These are phyloP conservation scores for Casuarius casuarius DNA, from an alignment of 2,113 vertebrate species.

Conservation along the genomic window DNA sequence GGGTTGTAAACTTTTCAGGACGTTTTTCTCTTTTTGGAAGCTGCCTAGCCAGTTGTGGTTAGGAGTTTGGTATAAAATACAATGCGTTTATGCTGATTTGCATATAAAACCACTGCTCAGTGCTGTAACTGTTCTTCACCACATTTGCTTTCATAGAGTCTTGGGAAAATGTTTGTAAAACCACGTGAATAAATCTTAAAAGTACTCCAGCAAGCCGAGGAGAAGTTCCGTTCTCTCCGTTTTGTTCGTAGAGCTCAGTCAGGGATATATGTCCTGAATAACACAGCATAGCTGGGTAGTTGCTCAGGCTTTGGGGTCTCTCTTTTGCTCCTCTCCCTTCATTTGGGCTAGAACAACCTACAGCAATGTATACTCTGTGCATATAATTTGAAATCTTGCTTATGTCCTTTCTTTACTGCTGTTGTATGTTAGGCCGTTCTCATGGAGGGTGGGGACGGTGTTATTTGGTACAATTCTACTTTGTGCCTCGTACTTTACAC, in stretches of 20 bases:
- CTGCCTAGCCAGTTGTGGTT: not conserved
- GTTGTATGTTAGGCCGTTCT: conserved; percentile 15
- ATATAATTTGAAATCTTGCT: not conserved
- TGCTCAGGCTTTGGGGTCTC: not conserved
- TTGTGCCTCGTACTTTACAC: not conserved
- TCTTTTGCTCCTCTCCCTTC: not conserved
- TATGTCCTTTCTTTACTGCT: conserved; percentile 1
- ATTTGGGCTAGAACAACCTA: not conserved
- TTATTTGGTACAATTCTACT: not conserved
- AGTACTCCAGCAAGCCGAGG: too few relatives aligned
- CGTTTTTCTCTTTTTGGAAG: not conserved
- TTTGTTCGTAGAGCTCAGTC: not conserved
- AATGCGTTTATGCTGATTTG: not conserved
- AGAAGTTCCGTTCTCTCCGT: too few relatives aligned
- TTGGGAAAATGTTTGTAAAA: too few relatives aligned
- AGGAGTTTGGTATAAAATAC: not conserved
- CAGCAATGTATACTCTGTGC: not conserved
- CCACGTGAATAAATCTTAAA: too few relatives aligned
- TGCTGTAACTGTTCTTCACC: too few relatives aligned
- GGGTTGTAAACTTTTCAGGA: not conserved
- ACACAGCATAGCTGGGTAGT: not conserved
- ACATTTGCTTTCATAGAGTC: too few relatives aligned
- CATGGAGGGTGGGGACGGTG: not conserved
- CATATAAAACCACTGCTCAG: too few relatives aligned
- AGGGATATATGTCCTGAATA: not conserved